These are phyloP conservation scores for Stenodera caucasica DNA, from an alignment of 2,888 invertebrate species.

Conservation along the genomic window DNA sequence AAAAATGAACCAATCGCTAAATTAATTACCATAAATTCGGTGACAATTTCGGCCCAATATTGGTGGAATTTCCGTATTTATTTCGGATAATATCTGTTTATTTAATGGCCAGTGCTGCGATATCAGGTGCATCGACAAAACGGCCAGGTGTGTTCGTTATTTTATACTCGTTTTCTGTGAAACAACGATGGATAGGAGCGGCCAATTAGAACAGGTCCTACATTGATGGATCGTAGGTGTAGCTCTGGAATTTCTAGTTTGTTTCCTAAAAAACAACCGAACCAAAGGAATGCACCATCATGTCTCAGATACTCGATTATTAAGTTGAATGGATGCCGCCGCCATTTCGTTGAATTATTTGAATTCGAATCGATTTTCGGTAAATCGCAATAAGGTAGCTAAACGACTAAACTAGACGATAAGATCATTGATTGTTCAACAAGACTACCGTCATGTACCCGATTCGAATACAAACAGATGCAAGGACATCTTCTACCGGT, in stretches of 20 bases:
- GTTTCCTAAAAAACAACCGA: constrained; percentile 32
- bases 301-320: too few species aligned
- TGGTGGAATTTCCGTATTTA: too few species aligned
- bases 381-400: not conserved
- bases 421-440: constrained; percentile 11
- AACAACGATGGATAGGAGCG: constrained; percentile 32
- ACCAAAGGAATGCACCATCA: constrained; percentile 17
- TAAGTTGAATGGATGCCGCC: not conserved
- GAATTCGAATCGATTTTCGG: not conserved
- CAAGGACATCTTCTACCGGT: constrained; percentile 7
- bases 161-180: constrained; percentile 3
- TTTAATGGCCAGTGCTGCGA: too few species aligned
- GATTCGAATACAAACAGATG: constrained; percentile 8
- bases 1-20: too few species aligned
- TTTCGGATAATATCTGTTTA: too few species aligned
- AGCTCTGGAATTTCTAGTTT: constrained; percentile 33
- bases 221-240: constrained; percentile 35
- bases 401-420: not conserved
- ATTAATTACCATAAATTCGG: too few species aligned
- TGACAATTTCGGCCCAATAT: too few species aligned
- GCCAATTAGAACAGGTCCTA: constrained; percentile 34
- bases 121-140: constrained; percentile 37
- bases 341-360: not conserved
- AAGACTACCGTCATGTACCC: constrained; percentile 8
- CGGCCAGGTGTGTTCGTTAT: constrained; percentile 32